Evolutionary conservation across 2,888 invertebrate species (phyloP), one percentile per base, ranked within the genome.

Genomic region (Leucophenga maculata): DNA sequence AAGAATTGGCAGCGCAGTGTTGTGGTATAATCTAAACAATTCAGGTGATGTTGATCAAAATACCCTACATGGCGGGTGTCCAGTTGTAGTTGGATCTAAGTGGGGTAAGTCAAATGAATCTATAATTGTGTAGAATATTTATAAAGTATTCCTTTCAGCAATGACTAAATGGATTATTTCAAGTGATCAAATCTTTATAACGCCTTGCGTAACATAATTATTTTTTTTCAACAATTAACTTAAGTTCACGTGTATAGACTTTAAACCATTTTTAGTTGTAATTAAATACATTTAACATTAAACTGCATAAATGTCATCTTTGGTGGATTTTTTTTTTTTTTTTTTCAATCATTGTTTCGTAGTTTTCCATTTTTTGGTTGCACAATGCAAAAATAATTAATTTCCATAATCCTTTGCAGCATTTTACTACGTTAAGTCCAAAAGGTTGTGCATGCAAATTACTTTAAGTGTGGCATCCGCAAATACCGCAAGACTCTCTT

Each of bases 371-470:
- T 26, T 4, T 26, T 26, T 26, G 2, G 26, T 66, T 67, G 60
- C 67, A 75, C 82, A 84, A 79, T 84, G 78, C 78, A 83, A 81
- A 84, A 81, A 81, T 81, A 81, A 81, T 81, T 81, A 81, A 81
- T 81, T 81, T 81, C 85, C 80, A 81, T 81, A 81, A 81, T 84
- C 80, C 80, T 81, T 81, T 81, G 80, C 84, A 81, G 82, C 85
- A 80, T 82, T 81, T 81, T 84, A 80, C 85, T 83, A 83, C 80
- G 80, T 81, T 82, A 83, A 83, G 85, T 85, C 83, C 73, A 71
- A 82, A 80, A 83, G 82, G 82, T 84, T 83, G 83, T 84, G 82
- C 85, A 84, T 81, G 80, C 80, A 81, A 81, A 81, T 81, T 81
- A 81, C 80, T 84, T 83, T 84, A 81, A 81, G 80, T 81, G 83